These are phyloP conservation scores for Alcedo atthis DNA, from an alignment of 2,797 vertebrate genomes.

Conservation along the genomic window DNA sequence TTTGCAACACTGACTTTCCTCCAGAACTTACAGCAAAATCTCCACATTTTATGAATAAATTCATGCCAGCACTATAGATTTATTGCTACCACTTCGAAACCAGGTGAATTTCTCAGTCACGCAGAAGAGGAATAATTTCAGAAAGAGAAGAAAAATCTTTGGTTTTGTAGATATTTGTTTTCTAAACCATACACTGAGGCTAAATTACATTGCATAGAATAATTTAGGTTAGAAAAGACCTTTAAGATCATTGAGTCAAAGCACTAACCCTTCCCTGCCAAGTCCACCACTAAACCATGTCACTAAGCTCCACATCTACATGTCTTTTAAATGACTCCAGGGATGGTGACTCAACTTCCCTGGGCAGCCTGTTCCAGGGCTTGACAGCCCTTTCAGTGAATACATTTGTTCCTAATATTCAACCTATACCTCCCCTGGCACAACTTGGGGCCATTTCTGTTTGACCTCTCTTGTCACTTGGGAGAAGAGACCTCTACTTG, in stretches of 20 bases:
- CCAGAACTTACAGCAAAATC: constrained; percentile 64
- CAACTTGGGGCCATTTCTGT: neutral
- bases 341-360: neutral
- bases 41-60: constrained; percentile 63
- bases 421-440: neutral
- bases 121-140: constrained; percentile 44
- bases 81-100: constrained; percentile 64
- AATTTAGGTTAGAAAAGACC: neutral
- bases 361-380: neutral
- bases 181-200: neutral
- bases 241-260: neutral
- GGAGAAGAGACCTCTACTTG: neutral
- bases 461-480: neutral
- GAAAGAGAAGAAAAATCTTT: neutral
- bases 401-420: neutral
- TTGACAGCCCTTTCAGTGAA: neutral
- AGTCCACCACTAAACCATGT: neutral
- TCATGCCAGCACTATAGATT: constrained; percentile 70
- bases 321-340: neutral
- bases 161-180: neutral
- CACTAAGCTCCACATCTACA: neutral
- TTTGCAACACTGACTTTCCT: constrained; percentile 75
- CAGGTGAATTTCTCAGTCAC: constrained; percentile 61
- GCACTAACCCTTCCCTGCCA: neutral
- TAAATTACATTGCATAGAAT: neutral